Evolutionary conservation across 1,140 invertebrate genomes (phyloP).

Genomic region (Diachasmimorpha longicaudata): DNA sequence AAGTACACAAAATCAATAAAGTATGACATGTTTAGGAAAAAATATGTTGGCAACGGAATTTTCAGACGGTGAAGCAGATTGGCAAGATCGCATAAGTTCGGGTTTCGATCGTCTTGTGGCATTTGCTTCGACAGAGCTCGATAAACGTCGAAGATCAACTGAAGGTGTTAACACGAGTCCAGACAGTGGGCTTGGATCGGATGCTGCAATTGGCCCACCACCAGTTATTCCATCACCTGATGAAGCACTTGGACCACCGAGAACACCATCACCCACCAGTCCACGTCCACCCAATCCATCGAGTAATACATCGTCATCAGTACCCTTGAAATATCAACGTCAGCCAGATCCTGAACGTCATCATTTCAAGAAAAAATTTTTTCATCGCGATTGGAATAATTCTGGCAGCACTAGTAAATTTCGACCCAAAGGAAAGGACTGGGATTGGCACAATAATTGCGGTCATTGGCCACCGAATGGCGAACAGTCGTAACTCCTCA

Average conservation of each 20-base stretch:
- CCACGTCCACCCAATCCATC: slow-evolving; percentile 61
- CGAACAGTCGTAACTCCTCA: slow-evolving; percentile 50
- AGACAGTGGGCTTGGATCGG: slow-evolving; percentile 78
- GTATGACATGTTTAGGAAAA: background rate
- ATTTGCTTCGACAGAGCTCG: slow-evolving; percentile 83
- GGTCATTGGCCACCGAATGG: slow-evolving; percentile 54
- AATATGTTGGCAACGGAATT: background rate
- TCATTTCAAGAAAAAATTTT: slow-evolving; percentile 83
- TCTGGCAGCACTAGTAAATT: slow-evolving; percentile 68
- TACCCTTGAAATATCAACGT: slow-evolving; percentile 70
- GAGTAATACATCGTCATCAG: slow-evolving; percentile 43
- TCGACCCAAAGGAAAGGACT: slow-evolving; percentile 76
- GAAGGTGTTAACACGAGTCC: slow-evolving; percentile 80
- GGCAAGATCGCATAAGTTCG: slow-evolving; percentile 85
- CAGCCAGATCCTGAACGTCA: slow-evolving; percentile 67
- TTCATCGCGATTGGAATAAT: slow-evolving; percentile 71
- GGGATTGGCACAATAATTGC: slow-evolving; percentile 70
- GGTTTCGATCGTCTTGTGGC: slow-evolving; percentile 87
- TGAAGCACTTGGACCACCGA: slow-evolving; percentile 66
- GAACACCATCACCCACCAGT: slow-evolving; percentile 73
- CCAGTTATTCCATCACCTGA: slow-evolving; percentile 64
- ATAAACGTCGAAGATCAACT: slow-evolving; percentile 78
- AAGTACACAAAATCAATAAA: background rate
- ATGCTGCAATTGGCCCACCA: slow-evolving; percentile 66
- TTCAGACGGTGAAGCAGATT: slow-evolving; percentile 71